Conservation (phyloP, 2,797 vertebrate genomes). For the Syngnathus acus region DNA sequence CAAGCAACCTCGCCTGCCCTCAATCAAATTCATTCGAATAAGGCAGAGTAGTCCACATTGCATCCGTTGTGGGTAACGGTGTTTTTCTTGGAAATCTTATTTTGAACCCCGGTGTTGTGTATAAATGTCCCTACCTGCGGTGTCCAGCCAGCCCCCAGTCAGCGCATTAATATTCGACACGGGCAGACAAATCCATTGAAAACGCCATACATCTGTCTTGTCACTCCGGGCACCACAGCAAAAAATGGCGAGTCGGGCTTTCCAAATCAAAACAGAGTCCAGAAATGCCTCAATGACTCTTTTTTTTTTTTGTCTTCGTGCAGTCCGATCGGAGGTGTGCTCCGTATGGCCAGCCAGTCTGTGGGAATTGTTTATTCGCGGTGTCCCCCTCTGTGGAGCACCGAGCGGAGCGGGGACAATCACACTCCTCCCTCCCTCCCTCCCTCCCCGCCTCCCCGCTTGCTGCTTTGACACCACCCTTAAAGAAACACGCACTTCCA, state of each 20-base stretch:
- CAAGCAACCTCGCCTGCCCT: not conserved
- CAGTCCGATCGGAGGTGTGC: constrained; percentile 29
- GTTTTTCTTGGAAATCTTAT: not conserved
- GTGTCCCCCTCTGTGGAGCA: constrained; percentile 65
- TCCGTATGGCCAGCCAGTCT: constrained; percentile 35
- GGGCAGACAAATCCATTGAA: constrained; percentile 62
- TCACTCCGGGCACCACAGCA: constrained; percentile 34
- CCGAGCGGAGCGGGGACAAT: constrained; percentile 62
- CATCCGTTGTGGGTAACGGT: not conserved
- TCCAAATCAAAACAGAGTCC: constrained; percentile 39
- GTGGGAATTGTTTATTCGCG: constrained; percentile 69
- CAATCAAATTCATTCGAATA: not conserved
- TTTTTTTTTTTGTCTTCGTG: not conserved
- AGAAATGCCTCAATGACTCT: constrained; percentile 13
- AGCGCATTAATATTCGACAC: constrained; percentile 56
- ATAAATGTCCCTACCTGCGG: constrained; percentile 54
- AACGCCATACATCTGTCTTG: constrained; percentile 41
- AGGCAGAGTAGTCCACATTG: not conserved
- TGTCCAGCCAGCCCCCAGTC: constrained; percentile 53
- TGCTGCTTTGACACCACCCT: constrained; percentile 62
- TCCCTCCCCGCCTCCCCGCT: constrained; percentile 39
- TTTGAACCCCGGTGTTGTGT: not conserved
- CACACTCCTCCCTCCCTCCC: constrained; percentile 45
- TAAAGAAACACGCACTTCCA: constrained; percentile 60
- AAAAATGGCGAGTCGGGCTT: constrained; percentile 29